Conservation (phyloP, 2,888 invertebrate species). For the Ormyrus pomaceus region DNA sequence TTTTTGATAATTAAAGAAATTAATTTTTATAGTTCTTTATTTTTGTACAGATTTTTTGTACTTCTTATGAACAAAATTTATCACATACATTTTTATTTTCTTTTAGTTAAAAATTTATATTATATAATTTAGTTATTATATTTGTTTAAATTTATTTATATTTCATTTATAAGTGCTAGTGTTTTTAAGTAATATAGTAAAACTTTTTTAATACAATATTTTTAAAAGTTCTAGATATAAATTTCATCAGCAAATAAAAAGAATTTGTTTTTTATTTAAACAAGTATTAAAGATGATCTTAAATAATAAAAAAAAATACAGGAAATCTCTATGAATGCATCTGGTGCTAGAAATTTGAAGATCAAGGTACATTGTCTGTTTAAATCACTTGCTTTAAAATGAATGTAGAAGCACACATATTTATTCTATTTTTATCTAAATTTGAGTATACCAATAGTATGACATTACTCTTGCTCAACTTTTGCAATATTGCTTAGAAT, state of each 20-base stretch:
- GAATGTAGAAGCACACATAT: conserved; percentile 33
- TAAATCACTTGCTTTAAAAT: conserved; percentile 46
- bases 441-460: conserved; percentile 43
- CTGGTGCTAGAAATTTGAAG: conserved; percentile 25
- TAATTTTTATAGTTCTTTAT: not conserved
- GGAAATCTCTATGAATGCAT: conserved; percentile 2
- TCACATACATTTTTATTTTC: no score
- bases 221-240: not conserved
- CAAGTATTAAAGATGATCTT: not conserved
- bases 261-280: no score
- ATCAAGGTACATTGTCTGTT: conserved; percentile 41
- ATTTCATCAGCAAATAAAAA: not conserved
- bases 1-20: no score
- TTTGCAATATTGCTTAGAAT: conserved; percentile 39
- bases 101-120: no score
- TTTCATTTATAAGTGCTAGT: no score
- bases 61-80: not conserved
- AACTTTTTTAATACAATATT: conserved; percentile 5
- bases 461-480: conserved; percentile 51
- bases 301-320: not conserved
- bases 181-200: no score
- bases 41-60: not conserved
- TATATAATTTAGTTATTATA: no score
- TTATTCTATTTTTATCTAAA: conserved; percentile 49
- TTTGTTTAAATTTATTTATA: no score